Evolutionary conservation across 2,113 vertebrate species (phyloP), one percentile per base, ranked within the genome.

Genomic region (Uria lomvia): DNA sequence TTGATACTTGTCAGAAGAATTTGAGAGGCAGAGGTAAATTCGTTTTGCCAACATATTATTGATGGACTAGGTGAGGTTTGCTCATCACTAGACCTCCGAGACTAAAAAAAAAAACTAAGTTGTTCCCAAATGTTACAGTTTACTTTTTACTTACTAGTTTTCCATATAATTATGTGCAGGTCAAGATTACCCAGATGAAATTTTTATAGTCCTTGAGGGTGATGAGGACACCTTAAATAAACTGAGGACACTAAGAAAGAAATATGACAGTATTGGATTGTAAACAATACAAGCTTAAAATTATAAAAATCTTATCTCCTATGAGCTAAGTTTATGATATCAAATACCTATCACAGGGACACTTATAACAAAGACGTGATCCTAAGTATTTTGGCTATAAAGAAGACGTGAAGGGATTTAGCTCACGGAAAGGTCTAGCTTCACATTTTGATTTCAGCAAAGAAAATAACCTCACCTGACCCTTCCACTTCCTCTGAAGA

Each of bases 371-470:
- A 65, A 90, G 53, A 73, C 55, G 72, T 90, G 34, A 62, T 86
- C 63, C 22, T 86, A 88, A 88, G 65, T 62, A 79, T 50, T 88
- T 90, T 65, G 67, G 16, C 53, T 88, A 24, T 70, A 92, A 86
- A 86, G 40, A 70, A 68, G 73, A 60, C 90, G 49, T 56, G 74
- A 73, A 66, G 43, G 49, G 58, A 60, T 92, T 90, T 88, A 82
- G 38, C 49, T 86, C 58, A 60, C 72, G 45, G 71, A 53, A 83
- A 88, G 49, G 4, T 88, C 79, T 90, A 71, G 9, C n/a, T 88
- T 90, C 72, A 53, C 22, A 53, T 76, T 96, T 96, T 92, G 86
- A 86, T 90, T 88, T 94, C 91, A 56, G 24, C 62, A 90, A 88
- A 70, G 19, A 50, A 83, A 83, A 93, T 88, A 92, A 86, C 82